Evolutionary conservation across 2,888 invertebrate genomes (phyloP), one percentile per base, ranked within the genome.

Genomic region (Phaonia tiefii): DNA sequence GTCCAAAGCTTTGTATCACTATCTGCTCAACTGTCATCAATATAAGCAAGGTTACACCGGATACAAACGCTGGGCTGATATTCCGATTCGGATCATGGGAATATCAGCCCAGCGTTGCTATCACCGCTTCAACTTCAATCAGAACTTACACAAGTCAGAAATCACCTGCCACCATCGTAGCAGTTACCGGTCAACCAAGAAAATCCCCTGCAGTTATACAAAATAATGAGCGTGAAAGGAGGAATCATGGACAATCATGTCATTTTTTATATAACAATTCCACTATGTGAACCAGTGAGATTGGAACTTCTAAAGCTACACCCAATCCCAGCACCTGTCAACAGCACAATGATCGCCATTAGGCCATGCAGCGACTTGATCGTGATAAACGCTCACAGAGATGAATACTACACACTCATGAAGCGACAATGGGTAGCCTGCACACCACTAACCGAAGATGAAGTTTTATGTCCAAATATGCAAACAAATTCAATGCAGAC

Each of bases 171-270:
- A 49, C 17, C 17, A 17, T 15, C 49, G 17, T 17, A 17, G 17
- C 49, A 49, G 49, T 17, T 49, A n/a, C n/a, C n/a, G n/a, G n/a
- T n/a, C n/a, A n/a, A n/a, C n/a, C n/a, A n/a, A n/a, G n/a, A n/a
- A n/a, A n/a, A n/a, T n/a, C n/a, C n/a, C n/a, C n/a, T n/a, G n/a
- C n/a, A n/a, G n/a, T n/a, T n/a, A n/a, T n/a, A n/a, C n/a, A n/a
- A n/a, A n/a, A n/a, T n/a, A n/a, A n/a, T n/a, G n/a, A n/a, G n/a
- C n/a, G n/a, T n/a, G n/a, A n/a, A n/a, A n/a, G n/a, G n/a, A n/a
- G n/a, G n/a, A n/a, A n/a, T n/a, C n/a, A n/a, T n/a, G n/a, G 22
- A 54, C 13, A 54, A 54, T 22, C 54, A 54, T 54, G 22, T 54
- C 13, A 54, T 54, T 54, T 54, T 54, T 10, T 20, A 54, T 4